phyloP scores from a whole-genome alignment of 2,888 invertebrate genomes.

The Creontiades dilutus region DNA sequence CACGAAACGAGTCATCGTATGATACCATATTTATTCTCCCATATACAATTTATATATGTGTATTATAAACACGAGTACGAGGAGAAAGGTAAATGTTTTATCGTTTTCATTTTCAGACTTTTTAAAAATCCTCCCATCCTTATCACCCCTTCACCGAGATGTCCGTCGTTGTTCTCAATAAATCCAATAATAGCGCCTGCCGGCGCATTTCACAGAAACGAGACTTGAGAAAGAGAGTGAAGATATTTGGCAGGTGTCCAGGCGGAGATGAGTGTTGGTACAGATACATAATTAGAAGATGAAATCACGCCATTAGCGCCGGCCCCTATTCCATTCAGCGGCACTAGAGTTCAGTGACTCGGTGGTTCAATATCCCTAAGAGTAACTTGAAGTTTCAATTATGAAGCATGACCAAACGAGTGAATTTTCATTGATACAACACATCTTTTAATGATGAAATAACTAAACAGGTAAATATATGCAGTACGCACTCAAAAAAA shows the following conservation, averaged over 20 bases:
- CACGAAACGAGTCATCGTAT: no score
- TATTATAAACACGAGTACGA: no score
- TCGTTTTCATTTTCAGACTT: no score
- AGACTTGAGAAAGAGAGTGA: background rate
- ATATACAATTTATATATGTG: no score
- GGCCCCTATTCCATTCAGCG: background rate
- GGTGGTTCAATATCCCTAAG: background rate
- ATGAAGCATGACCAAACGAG: no score
- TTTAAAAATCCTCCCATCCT: no score
- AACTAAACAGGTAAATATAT: no score
- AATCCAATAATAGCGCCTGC: conserved; percentile 5
- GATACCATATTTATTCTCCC: no score
- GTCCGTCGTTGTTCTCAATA: conserved; percentile 29
- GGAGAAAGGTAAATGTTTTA: no score
- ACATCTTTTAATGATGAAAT: no score
- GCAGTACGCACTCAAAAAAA: no score
- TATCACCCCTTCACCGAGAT: background rate
- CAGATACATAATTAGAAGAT: conserved; percentile 60
- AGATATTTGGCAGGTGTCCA: conserved; percentile 43
- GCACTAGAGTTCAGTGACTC: conserved; percentile 25
- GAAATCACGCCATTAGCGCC: conserved; percentile 60
- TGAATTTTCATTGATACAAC: no score
- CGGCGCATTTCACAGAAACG: conserved; percentile 20
- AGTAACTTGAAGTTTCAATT: background rate
- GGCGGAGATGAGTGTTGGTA: conserved; percentile 6